Conservation (phyloP, 1,140 invertebrate species). For the Tribolium madens region DNA sequence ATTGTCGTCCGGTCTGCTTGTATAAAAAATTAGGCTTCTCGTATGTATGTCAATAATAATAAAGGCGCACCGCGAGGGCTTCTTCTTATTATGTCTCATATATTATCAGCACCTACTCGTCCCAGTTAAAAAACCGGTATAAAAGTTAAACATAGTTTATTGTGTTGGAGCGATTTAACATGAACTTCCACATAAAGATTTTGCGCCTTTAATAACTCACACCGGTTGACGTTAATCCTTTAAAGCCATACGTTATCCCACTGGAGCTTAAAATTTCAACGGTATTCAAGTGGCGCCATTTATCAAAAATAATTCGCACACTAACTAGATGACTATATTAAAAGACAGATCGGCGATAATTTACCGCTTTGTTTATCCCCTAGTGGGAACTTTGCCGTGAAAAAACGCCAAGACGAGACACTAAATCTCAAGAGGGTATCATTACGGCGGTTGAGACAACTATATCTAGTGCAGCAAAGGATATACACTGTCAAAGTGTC, state of each 20-base stretch:
- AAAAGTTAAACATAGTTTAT: constrained; percentile 59
- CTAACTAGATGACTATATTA: constrained; percentile 59
- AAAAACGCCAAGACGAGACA: constrained; percentile 10
- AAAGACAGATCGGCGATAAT: constrained; percentile 45
- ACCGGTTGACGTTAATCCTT: constrained; percentile 53
- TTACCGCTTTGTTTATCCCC: constrained; percentile 41
- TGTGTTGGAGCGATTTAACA: constrained; percentile 58
- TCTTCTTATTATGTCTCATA: constrained; percentile 46
- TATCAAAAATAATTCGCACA: constrained; percentile 54
- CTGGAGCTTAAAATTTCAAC: constrained; percentile 57
- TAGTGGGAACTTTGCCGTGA: background rate
- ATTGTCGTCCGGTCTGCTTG: background rate
- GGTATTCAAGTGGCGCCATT: constrained; percentile 51
- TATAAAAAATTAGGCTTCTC: constrained; percentile 20
- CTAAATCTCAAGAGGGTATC: constrained; percentile 24
- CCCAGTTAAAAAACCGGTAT: constrained; percentile 55
- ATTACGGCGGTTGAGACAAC: constrained; percentile 42
- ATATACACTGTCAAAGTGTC: constrained; percentile 51
- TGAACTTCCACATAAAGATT: constrained; percentile 59
- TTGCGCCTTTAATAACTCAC: constrained; percentile 54
- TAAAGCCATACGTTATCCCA: constrained; percentile 55
- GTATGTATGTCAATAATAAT: constrained; percentile 41
- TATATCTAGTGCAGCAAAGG: constrained; percentile 45
- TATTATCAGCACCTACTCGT: constrained; percentile 54
- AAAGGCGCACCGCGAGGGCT: constrained; percentile 42